These are phyloP conservation scores for Papilio machaon DNA, from an alignment of 1,140 invertebrate genomes.

Conservation along the genomic window DNA sequence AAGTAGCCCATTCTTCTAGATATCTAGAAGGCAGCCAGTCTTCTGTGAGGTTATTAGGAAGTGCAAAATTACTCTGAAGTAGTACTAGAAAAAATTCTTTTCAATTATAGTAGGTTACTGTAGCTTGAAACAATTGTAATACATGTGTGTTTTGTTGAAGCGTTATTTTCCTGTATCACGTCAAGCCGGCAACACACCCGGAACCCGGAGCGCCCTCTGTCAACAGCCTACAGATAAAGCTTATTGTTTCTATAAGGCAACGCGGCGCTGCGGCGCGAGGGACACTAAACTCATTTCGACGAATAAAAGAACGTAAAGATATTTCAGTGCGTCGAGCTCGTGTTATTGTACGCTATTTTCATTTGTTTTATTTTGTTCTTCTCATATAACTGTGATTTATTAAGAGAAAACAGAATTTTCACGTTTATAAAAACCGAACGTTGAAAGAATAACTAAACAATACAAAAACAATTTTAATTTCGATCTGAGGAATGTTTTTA, in stretches of 20 bases:
- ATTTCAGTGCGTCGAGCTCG: conserved; percentile 20
- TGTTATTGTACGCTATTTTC: conserved; percentile 7
- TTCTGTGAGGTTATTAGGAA: too few relatives aligned
- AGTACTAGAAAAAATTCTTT: neutral
- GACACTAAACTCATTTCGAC: conserved; percentile 17
- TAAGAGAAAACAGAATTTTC: neutral
- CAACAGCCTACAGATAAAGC: conserved; percentile 26
- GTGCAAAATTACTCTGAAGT: too few relatives aligned
- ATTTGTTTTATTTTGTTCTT: conserved; percentile 5
- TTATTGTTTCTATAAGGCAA: neutral
- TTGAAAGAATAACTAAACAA: neutral
- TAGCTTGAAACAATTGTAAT: neutral
- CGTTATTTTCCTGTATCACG: conserved; percentile 17
- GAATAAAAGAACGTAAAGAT: conserved; percentile 19
- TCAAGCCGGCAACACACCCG: neutral
- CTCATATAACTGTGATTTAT: neutral
- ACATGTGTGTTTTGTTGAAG: neutral
- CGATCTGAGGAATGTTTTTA: too few relatives aligned
- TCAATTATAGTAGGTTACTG: neutral
- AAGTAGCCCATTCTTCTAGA: too few relatives aligned
- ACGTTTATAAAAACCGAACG: neutral
- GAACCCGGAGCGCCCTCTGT: neutral
- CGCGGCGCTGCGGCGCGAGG: conserved; percentile 4
- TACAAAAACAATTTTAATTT: neutral
- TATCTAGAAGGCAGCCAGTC: too few relatives aligned